A percentile compares a stretch with the other conserved stretches of the same genome.
These are phyloP conservation scores for Gephyroberyx darwinii DNA, from an alignment of 2,797 vertebrate species.

Conservation along the genomic window DNA sequence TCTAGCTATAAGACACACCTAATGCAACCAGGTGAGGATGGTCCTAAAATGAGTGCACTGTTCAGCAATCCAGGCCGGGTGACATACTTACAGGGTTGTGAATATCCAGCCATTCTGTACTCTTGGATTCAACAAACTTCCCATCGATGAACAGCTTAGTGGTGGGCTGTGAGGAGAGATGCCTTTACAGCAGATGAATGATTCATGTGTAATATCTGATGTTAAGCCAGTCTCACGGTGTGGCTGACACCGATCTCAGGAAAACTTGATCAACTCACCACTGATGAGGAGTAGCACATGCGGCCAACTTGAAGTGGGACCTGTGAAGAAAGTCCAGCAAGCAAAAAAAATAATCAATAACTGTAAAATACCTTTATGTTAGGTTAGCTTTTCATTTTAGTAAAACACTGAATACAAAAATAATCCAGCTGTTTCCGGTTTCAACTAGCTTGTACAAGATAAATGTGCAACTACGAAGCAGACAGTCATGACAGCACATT, in stretches of 20 bases:
- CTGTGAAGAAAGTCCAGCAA: conserved; percentile 66
- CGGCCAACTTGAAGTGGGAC: conserved; percentile 73
- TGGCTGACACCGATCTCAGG: background rate
- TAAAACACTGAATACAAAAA: background rate
- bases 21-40: too few species aligned
- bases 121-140: conserved; percentile 94
- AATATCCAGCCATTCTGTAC: conserved; percentile 92
- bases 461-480: conserved; percentile 51
- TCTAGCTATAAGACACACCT: too few species aligned
- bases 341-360: background rate
- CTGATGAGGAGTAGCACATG: conserved; percentile 81
- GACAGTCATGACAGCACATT: background rate
- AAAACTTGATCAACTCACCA: conserved; percentile 77
- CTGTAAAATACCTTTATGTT: background rate
- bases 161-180: conserved; percentile 81
- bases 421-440: conserved; percentile 11
- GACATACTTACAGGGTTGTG: conserved; percentile 92
- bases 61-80: background rate
- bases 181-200: background rate
- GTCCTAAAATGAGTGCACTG: background rate
- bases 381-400: background rate
- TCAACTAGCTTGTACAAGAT: conserved; percentile 35
- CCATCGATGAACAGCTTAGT: conserved; percentile 97
- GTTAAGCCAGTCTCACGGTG: background rate
- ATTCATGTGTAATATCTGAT: background rate